These are phyloP conservation scores for Zaprionus taronus DNA, from an alignment of 1,140 invertebrate genomes.

Conservation along the genomic window DNA sequence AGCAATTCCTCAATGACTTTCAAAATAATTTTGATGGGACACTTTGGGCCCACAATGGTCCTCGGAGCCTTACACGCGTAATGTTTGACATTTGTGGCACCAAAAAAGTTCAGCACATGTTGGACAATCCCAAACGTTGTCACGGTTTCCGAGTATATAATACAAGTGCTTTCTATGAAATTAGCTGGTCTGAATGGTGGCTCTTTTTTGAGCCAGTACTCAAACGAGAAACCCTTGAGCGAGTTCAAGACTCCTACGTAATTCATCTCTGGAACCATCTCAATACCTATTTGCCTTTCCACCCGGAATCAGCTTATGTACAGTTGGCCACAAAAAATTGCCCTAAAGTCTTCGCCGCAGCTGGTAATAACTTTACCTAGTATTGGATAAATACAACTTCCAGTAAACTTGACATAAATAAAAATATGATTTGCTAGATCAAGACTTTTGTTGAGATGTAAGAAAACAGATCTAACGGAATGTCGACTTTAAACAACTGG, in stretches of 20 bases:
- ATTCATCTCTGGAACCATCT: slow-evolving; percentile 90
- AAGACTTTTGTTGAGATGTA: no score
- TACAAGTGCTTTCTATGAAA: slow-evolving; percentile 87
- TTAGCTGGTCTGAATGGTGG: slow-evolving; percentile 87
- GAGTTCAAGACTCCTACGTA: slow-evolving; percentile 85
- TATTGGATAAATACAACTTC: no score
- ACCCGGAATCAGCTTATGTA: slow-evolving; percentile 85
- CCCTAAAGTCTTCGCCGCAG: slow-evolving; percentile 85
- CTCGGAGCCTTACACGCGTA: slow-evolving; percentile 88
- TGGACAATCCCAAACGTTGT: slow-evolving; percentile 85
- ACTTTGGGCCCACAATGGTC: slow-evolving; percentile 90
- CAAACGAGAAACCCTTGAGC: slow-evolving; percentile 84
- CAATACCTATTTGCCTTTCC: slow-evolving; percentile 84
- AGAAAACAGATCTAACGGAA: no score
- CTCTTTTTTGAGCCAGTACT: slow-evolving; percentile 87
- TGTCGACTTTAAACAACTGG: no score
- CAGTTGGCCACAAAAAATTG: slow-evolving; percentile 86
- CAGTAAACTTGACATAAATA: no score
- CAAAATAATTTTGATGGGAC: slow-evolving; percentile 86
- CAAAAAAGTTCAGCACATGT: slow-evolving; percentile 86
- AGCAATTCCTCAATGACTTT: slow-evolving; percentile 86
- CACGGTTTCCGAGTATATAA: slow-evolving; percentile 87
- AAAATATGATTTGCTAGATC: no score
- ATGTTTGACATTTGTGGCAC: slow-evolving; percentile 87
- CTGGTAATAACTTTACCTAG: slow-evolving; percentile 55